Conservation (phyloP, 2,797 vertebrate species). For the Squalus acanthias region DNA sequence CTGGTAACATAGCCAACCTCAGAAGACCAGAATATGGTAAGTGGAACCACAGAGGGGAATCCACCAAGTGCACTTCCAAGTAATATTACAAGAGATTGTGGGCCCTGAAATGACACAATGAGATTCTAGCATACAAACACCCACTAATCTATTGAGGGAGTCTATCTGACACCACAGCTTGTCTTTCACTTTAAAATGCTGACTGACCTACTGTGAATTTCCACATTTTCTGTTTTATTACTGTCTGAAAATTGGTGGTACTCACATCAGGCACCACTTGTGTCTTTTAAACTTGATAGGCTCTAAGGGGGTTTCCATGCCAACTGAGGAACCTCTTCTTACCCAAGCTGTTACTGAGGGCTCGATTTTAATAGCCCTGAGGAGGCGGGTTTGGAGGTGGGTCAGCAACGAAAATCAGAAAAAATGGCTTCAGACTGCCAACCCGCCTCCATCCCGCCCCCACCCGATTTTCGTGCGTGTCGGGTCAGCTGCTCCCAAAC, state of each 20-base stretch:
- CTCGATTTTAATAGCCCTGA: too few species aligned
- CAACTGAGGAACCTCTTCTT: not conserved
- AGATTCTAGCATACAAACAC: not conserved
- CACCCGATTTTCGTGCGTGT: too few species aligned
- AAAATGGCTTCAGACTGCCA: too few species aligned
- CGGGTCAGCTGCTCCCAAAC: too few species aligned
- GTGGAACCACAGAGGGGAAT: not conserved
- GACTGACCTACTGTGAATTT: not conserved
- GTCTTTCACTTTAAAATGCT: not conserved
- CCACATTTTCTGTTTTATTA: not conserved
- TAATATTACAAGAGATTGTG: not conserved
- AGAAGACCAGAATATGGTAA: not conserved
- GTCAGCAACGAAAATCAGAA: too few species aligned
- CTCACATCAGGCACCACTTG: not conserved
- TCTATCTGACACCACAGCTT: not conserved
- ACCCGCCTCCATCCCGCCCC: too few species aligned
- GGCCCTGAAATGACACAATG: not conserved
- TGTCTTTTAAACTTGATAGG: not conserved
- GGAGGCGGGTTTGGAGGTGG: too few species aligned
- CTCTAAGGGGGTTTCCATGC: not conserved
- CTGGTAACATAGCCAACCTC: not conserved
- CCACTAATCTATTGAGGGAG: not conserved
- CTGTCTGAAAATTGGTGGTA: not conserved
- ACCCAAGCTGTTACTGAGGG: not conserved
- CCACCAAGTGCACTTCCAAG: not conserved